Evolutionary conservation across 2,888 invertebrate genomes (phyloP).

Genomic region (Syrphus vitripennis): DNA sequence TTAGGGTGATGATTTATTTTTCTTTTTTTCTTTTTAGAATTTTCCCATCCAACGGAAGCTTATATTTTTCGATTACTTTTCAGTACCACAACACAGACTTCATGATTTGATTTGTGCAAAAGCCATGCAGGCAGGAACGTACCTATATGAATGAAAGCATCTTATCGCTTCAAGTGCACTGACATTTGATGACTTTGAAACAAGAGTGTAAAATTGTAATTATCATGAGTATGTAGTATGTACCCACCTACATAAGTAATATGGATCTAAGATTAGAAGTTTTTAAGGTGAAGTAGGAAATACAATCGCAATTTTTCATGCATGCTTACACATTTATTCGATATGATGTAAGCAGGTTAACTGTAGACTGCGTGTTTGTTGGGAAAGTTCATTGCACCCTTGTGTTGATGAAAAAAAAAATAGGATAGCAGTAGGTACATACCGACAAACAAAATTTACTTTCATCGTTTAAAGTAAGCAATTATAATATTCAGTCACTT

Average conservation of each 20-base stretch:
- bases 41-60: slow-evolving; percentile 1
- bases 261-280: background rate
- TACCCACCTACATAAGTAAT: background rate
- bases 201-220: slow-evolving; percentile 20
- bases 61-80: background rate
- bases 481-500: no score
- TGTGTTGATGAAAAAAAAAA: background rate
- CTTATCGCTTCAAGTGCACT: background rate
- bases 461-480: no score
- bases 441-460: no score
- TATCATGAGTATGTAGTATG: background rate
- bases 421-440: no score
- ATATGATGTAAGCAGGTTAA: background rate
- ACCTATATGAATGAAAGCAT: background rate
- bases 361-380: background rate
- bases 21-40: no score
- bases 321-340: background rate
- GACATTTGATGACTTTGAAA: slow-evolving; percentile 22
- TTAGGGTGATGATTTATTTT: slow-evolving; percentile 54
- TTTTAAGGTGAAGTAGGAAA: slow-evolving; percentile 11
- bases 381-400: background rate
- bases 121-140: background rate
- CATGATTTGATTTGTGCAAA: background rate
- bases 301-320: background rate
- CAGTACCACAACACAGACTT: background rate